A percentile compares a stretch with the other conserved stretches of the same genome.
These are phyloP conservation scores for Anagrus nilaparvatae DNA, from an alignment of 1,140 invertebrate genomes.

Conservation along the genomic window DNA sequence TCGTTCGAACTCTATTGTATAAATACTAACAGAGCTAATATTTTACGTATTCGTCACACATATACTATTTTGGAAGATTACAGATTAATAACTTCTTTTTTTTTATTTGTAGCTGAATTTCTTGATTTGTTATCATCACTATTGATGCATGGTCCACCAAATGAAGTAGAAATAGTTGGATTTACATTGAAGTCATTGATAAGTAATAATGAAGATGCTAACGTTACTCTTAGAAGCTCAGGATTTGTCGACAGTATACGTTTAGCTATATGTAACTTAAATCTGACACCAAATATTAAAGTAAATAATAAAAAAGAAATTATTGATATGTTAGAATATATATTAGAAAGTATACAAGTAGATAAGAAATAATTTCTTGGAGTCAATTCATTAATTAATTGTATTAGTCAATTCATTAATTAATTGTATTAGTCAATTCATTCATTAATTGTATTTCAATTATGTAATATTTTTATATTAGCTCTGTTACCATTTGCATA, in stretches of 20 bases:
- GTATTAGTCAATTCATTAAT: no score
- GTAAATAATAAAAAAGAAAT: slow-evolving; percentile 24
- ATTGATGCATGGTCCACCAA: slow-evolving; percentile 24
- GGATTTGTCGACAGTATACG: slow-evolving; percentile 30
- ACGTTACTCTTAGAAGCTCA: slow-evolving; percentile 27
- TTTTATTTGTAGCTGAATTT: slow-evolving; percentile 26
- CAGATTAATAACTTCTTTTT: slow-evolving; percentile 3
- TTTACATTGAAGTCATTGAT: slow-evolving; percentile 31
- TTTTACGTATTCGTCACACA: no score
- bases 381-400: no score
- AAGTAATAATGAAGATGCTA: slow-evolving; percentile 34
- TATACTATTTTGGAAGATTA: no score
- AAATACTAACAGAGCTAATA: no score
- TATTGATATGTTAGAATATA: slow-evolving; percentile 27
- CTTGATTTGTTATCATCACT: slow-evolving; percentile 27
- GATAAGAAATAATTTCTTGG: no score
- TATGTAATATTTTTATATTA: no score
- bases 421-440: no score
- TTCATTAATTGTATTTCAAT: no score
- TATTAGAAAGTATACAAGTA: slow-evolving; percentile 26
- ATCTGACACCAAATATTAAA: no score
- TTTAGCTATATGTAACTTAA: slow-evolving; percentile 27
- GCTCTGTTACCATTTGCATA: no score
- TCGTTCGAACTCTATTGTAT: background rate
- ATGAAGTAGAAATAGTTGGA: slow-evolving; percentile 26